Conservation (phyloP, 2,797 vertebrate genomes). For the Sebastes diaconus region DNA sequence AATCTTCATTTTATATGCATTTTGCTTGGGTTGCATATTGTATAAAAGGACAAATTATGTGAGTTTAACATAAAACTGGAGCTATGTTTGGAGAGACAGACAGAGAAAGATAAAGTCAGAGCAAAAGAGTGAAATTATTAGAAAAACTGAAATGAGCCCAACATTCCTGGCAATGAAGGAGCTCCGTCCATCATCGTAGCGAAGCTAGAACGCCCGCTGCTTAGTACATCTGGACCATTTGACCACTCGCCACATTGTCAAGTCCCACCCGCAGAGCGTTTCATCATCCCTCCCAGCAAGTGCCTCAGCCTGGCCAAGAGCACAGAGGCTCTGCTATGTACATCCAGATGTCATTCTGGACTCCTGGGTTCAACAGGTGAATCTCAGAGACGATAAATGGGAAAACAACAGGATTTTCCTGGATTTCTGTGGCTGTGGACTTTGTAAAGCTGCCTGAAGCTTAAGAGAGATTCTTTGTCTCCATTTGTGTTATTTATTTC, state of each 20-base stretch:
- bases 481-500: slow-evolving; percentile 52
- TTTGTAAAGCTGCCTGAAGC: slow-evolving; percentile 27
- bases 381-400: slow-evolving; percentile 34
- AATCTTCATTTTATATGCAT: not conserved
- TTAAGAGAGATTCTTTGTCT: slow-evolving; percentile 30
- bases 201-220: slow-evolving; percentile 62
- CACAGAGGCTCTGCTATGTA: slow-evolving; percentile 55
- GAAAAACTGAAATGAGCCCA: slow-evolving; percentile 54
- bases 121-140: slow-evolving; percentile 36
- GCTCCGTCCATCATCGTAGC: slow-evolving; percentile 70
- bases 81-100: not conserved
- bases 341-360: slow-evolving; percentile 74
- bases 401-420: slow-evolving; percentile 11
- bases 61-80: not conserved
- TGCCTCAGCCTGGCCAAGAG: slow-evolving; percentile 56
- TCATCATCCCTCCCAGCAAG: slow-evolving; percentile 78
- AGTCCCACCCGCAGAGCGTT: slow-evolving; percentile 75
- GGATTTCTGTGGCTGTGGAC: slow-evolving; percentile 12
- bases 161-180: slow-evolving; percentile 71
- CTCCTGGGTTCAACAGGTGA: slow-evolving; percentile 76
- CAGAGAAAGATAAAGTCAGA: not conserved
- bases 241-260: slow-evolving; percentile 76
- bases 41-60: slow-evolving; percentile 1
- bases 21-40: not conserved
- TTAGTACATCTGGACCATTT: slow-evolving; percentile 76